A percentile compares a stretch with the other conserved stretches of the same genome.
These are phyloP conservation scores for Melanostoma scalare DNA, from an alignment of 2,888 invertebrate species.

Conservation along the genomic window DNA sequence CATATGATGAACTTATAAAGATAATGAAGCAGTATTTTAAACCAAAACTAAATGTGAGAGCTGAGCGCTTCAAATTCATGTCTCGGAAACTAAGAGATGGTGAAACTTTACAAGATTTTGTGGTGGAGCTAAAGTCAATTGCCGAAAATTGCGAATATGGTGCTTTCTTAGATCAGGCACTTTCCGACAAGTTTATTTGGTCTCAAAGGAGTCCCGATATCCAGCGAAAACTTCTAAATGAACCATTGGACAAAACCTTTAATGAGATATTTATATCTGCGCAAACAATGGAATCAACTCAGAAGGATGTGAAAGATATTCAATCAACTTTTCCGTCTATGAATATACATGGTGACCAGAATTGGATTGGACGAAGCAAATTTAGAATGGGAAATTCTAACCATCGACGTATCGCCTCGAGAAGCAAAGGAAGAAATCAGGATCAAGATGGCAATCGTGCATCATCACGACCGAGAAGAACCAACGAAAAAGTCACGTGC, in stretches of 20 bases:
- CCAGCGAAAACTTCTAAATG: conserved; percentile 11
- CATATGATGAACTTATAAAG: neutral
- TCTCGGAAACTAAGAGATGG: conserved; percentile 9
- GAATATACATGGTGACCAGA: conserved; percentile 5
- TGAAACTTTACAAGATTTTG: conserved; percentile 18
- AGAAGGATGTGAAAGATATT: conserved; percentile 26
- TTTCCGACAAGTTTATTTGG: conserved; percentile 19
- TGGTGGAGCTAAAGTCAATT: conserved; percentile 19
- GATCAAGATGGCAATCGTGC: conserved; percentile 6
- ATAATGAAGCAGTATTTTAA: conserved; percentile 14
- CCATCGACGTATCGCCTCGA: neutral
- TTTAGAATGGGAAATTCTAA: conserved; percentile 8
- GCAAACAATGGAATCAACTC: conserved; percentile 19
- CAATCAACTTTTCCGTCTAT: conserved; percentile 8
- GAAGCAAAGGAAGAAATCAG: neutral
- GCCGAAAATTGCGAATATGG: conserved; percentile 18
- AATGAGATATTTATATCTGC: conserved; percentile 21
- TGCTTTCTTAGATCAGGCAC: conserved; percentile 19
- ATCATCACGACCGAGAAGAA: conserved; percentile 14
- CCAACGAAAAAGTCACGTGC: conserved; percentile 15
- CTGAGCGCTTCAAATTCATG: conserved; percentile 22
- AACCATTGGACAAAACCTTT: conserved; percentile 18
- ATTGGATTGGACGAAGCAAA: conserved; percentile 22
- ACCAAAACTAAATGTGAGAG: conserved; percentile 28
- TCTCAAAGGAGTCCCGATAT: conserved; percentile 21